Evolutionary conservation across 1,140 invertebrate genomes (phyloP), one percentile per base, ranked within the genome.

Genomic region (Archegozetes longisetosus): DNA sequence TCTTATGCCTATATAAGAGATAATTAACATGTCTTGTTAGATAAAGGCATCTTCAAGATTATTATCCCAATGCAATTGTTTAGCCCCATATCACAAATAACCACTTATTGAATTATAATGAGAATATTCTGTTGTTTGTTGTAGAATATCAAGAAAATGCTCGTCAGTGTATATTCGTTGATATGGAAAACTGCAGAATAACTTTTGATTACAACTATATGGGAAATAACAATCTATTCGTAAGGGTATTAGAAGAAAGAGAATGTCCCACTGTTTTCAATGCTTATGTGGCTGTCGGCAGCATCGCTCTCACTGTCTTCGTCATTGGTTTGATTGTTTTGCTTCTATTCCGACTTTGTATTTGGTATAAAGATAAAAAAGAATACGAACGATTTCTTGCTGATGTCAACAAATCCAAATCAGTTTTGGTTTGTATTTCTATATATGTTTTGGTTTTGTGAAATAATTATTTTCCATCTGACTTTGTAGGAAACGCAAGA

Each of bases 261-360:
- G 66, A 66, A 29, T 66, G 66, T 55, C 64, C 64, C 22, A 29
- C 28, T 20, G 55, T 49, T 40, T 57, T 62, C n/a, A 60, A 64
- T 40, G 58, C 64, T 0, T 22, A 53, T n/a, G 51, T 54, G 28
- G 63, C 65, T 28, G 59, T 59, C 3, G 48, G 58, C n/a, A 58
- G 59, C 32, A 53, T 66, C 4, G 58, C 61, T 28, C 56, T 40
- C 29, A 56, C 62, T 3, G 58, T 66, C 13, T 62, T 66, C 24
- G 14, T 66, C 2, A 61, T 66, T 47, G 66, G 66, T 13, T 22
- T 66, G 2, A 29, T 66, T 47, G 51, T 62, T 23, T 14, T 66
- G 17, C 47, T 66, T 12, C 32, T 64, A 54, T 48, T 32, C 26
- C 53, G 61, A 40, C 52, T 66, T 24, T 29, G 46, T 26, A 50